These are phyloP conservation scores for Anniella stebbinsi DNA, from an alignment of 2,797 vertebrate species.

Conservation along the genomic window DNA sequence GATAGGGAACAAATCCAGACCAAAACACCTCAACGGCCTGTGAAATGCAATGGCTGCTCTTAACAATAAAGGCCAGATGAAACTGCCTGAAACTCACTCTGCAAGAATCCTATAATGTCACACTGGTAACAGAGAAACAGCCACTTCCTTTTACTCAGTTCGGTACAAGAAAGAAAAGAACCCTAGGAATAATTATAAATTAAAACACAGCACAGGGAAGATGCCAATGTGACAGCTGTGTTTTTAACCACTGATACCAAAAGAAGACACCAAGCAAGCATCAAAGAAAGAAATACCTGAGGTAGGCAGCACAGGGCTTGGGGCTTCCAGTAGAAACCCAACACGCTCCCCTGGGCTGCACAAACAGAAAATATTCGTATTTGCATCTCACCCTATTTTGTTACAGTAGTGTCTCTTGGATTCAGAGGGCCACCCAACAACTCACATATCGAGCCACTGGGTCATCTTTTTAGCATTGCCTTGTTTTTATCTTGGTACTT, in stretches of 20 bases:
- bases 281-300: not conserved
- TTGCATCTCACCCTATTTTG: not conserved
- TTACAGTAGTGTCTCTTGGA: not conserved
- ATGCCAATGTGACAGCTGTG: not conserved
- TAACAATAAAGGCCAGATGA: not conserved
- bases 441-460: not conserved
- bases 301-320: not conserved
- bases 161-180: constrained; percentile 26
- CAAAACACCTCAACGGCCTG: not conserved
- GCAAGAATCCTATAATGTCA: constrained; percentile 64
- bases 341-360: not conserved
- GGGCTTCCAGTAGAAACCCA: not conserved
- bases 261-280: not conserved
- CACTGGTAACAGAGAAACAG: constrained; percentile 61
- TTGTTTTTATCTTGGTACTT: not conserved
- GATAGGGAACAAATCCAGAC: not conserved
- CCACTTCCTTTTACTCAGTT: constrained; percentile 76
- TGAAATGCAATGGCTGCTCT: not conserved
- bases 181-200: constrained; percentile 4
- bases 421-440: not conserved
- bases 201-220: not conserved
- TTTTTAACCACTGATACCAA: not conserved
- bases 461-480: not conserved
- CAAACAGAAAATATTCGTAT: not conserved
- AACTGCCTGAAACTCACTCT: constrained; percentile 63